phyloP scores from a whole-genome alignment of 2,797 vertebrate genomes.

The Sebastes kiyomatsui region DNA sequence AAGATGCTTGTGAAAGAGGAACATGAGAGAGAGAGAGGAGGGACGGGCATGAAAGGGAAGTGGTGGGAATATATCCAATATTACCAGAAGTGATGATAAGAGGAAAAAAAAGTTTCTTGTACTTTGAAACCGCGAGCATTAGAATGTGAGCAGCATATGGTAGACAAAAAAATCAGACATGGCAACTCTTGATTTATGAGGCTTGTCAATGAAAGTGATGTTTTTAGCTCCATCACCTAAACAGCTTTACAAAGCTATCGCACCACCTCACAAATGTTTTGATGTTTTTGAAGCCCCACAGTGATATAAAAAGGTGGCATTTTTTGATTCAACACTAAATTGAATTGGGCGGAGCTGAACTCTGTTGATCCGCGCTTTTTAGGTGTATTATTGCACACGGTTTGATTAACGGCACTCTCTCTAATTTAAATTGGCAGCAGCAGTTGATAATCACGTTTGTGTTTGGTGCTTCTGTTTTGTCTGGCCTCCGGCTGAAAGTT shows the following conservation, averaged over 20 bases:
- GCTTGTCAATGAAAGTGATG: conserved; percentile 42
- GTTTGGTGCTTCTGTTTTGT: conserved; percentile 55
- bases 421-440: conserved; percentile 72
- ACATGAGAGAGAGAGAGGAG: conserved; percentile 36
- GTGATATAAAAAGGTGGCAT: conserved; percentile 1
- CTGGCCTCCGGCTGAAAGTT: conserved; percentile 69
- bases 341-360: conserved; percentile 28
- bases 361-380: conserved; percentile 39
- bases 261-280: conserved; percentile 28
- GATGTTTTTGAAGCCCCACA: conserved; percentile 3
- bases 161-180: conserved; percentile 10
- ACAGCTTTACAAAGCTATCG: conserved; percentile 31
- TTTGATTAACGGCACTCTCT: conserved; percentile 68
- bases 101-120: neutral
- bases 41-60: conserved; percentile 28
- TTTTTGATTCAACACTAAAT: conserved; percentile 32
- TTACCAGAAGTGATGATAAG: neutral
- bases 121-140: neutral
- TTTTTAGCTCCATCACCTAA: conserved; percentile 46
- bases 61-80: conserved; percentile 4
- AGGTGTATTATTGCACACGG: conserved; percentile 42
- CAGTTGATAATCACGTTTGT: conserved; percentile 69
- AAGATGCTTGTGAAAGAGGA: conserved; percentile 50
- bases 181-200: conserved; percentile 61
- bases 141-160: conserved; percentile 41